Evolutionary conservation across 2,888 invertebrate genomes (phyloP), one percentile per base, ranked within the genome.

Genomic region (Apoda limacodes): DNA sequence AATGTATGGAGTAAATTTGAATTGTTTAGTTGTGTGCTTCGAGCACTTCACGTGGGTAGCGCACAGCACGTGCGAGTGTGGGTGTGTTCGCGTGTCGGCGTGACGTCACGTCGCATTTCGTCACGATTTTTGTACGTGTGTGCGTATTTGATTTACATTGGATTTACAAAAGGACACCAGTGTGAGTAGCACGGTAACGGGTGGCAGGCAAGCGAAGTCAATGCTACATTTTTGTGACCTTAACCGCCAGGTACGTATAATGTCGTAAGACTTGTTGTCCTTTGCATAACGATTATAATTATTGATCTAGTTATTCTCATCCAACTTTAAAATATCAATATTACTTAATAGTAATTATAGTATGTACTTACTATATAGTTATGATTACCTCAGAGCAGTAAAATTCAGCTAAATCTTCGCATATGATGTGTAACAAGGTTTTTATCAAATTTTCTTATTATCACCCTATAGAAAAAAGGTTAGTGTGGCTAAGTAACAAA

Each of bases 211-310:
- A 49, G 50, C 48, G 48, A 60, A 59, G 60, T 60, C 74, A 70
- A 72, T 70, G 75, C 68, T 75, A 76, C 70, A 76, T 74, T 78
- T 76, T 76, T 74, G 70, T 78, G 78, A 78, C 78, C 78, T 78
- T 78, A 74, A 76, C 78, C 76, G 69, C 60, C 57, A 57, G 46
- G 40, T 44, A 45, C 44, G 40, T 44, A 45, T n/a, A n/a, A n/a
- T 64, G 60, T 54, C 43, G 53, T 58, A 61, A 64, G 52, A 49
- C 58, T 58, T 61, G 62, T 68, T 60, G 60, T 70, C 66, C n/a
- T n/a, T n/a, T n/a, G n/a, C n/a, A n/a, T n/a, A n/a, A n/a, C n/a
- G n/a, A n/a, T n/a, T n/a, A n/a, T n/a, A n/a, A n/a, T n/a, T n/a
- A n/a, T n/a, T n/a, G n/a, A n/a, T n/a, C n/a, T n/a, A n/a, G n/a